Conservation (phyloP, 2,113 vertebrate genomes). For the Tupaia chinensis region DNA sequence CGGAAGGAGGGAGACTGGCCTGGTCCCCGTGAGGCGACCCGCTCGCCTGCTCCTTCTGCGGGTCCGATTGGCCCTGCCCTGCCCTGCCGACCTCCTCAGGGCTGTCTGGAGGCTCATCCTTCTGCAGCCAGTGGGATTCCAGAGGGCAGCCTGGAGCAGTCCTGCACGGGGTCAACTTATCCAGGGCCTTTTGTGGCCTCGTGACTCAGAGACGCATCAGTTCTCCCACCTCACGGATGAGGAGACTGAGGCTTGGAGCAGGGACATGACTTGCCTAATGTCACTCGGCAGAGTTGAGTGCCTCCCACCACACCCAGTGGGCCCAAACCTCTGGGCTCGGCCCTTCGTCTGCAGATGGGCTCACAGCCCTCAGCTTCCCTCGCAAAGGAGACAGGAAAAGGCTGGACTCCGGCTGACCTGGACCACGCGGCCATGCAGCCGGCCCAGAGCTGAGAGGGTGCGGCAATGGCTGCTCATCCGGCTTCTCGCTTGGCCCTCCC, state of each 20-base stretch:
- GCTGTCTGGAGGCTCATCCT: too few species aligned
- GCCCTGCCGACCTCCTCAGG: not conserved
- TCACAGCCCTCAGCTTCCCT: not conserved
- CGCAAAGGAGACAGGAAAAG: not conserved
- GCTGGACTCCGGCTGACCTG: not conserved
- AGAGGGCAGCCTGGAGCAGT: not conserved
- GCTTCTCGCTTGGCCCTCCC: not conserved
- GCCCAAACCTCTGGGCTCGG: not conserved
- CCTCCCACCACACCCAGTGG: not conserved
- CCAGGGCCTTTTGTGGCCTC: not conserved
- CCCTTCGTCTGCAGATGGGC: not conserved
- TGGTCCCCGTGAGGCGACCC: accelerated
- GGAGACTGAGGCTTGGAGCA: not conserved
- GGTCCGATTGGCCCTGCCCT: not conserved
- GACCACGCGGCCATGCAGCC: not conserved
- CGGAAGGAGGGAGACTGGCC: not conserved
- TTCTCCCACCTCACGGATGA: not conserved
- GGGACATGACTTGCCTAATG: not conserved
- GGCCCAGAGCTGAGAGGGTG: not conserved
- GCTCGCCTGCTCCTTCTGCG: not conserved
- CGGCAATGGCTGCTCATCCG: not conserved
- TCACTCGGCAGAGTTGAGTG: not conserved
- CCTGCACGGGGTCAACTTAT: not conserved
- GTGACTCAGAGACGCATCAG: not conserved
- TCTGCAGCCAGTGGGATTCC: too few species aligned